Conservation (phyloP, 2,888 invertebrate species). For the Idaea dimidiata region DNA sequence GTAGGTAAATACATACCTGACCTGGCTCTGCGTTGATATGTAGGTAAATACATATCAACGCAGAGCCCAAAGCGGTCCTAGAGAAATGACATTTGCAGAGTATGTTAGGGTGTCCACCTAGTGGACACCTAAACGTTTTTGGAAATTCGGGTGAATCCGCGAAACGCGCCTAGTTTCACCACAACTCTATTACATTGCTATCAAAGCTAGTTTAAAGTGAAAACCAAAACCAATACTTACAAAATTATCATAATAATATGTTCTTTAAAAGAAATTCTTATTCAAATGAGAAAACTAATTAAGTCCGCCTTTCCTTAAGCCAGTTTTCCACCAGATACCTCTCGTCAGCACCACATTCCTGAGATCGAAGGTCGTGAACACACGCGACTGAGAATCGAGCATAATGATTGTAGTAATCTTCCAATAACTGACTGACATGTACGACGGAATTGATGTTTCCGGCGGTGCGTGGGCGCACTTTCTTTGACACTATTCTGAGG, state of each 20-base stretch:
- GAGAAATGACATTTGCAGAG: too few species aligned
- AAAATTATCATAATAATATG: not conserved
- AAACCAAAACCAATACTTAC: too few species aligned
- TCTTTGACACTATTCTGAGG: not conserved
- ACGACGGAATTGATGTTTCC: slow-evolving; percentile 1
- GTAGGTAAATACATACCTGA: too few species aligned
- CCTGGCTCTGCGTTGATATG: too few species aligned
- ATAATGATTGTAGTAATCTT: slow-evolving; percentile 18
- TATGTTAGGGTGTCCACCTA: too few species aligned
- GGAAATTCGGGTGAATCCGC: too few species aligned
- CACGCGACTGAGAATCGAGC: slow-evolving; percentile 2
- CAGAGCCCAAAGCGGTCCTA: too few species aligned
- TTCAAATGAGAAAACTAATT: not conserved
- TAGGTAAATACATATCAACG: too few species aligned
- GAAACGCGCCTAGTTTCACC: too few species aligned
- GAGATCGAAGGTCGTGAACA: not conserved
- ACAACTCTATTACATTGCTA: too few species aligned
- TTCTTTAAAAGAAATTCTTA: not conserved
- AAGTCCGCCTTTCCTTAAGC: not conserved
- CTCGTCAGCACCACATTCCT: not conserved
- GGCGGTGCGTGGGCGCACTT: slow-evolving; percentile 1
- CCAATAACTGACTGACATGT: slow-evolving; percentile 14
- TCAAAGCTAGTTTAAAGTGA: too few species aligned
- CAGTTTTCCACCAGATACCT: not conserved
- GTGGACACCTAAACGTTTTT: too few species aligned